Evolutionary conservation across 1,140 invertebrate species (phyloP).

Genomic region (Mesaphorura yosii): DNA sequence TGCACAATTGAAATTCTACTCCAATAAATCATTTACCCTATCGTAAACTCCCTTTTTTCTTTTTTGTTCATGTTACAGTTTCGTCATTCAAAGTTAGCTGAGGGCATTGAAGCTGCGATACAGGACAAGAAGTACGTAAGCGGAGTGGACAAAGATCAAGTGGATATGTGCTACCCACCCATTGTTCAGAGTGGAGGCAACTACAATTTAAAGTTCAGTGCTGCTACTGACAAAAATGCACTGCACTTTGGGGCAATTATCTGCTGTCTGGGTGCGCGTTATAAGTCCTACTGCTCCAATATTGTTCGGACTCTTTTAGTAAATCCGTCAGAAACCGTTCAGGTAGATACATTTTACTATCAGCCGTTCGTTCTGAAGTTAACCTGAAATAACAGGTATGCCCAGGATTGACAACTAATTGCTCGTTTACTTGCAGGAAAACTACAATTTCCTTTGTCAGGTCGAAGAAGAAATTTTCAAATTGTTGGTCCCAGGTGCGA

Average conservation of each 20-base stretch:
- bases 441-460: slow-evolving; percentile 85
- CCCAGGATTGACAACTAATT: no score
- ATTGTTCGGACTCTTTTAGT: slow-evolving; percentile 94
- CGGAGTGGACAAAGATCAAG: slow-evolving; percentile 69
- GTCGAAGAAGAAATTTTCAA: slow-evolving; percentile 88
- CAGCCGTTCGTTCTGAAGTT: background rate
- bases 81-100: slow-evolving; percentile 82
- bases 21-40: background rate
- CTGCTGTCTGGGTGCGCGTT: slow-evolving; percentile 84
- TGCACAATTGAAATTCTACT: background rate
- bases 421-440: slow-evolving; percentile 66
- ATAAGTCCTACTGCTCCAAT: slow-evolving; percentile 97
- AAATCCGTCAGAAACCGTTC: slow-evolving; percentile 68
- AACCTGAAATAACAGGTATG: background rate
- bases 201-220: slow-evolving; percentile 94
- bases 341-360: slow-evolving; percentile 48
- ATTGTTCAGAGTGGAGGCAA: slow-evolving; percentile 97
- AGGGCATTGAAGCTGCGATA: slow-evolving; percentile 83
- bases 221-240: slow-evolving; percentile 80
- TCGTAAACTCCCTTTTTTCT: background rate
- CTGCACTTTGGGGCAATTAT: slow-evolving; percentile 94
- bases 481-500: slow-evolving; percentile 65
- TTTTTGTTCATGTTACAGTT: slow-evolving; percentile 38
- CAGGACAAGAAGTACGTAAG: slow-evolving; percentile 88
- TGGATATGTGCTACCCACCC: slow-evolving; percentile 96